Evolutionary conservation across 2,888 invertebrate species (phyloP).

Genomic region (Brenthis daphne): DNA sequence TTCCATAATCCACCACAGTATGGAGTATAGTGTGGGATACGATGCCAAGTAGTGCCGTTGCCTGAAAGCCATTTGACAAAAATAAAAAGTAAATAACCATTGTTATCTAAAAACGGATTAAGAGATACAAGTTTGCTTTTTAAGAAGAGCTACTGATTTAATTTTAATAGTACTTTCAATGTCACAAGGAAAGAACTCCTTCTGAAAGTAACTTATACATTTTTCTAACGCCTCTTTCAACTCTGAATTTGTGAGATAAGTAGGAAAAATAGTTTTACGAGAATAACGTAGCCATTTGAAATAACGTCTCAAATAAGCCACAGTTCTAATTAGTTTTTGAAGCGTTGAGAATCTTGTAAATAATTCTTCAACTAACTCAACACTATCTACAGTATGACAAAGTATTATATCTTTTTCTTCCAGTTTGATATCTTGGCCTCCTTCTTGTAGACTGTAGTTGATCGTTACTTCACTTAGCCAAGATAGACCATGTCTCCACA

Average conservation of each 20-base stretch:
- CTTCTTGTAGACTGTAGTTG: too few relatives aligned
- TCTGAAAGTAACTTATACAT: constrained; percentile 7
- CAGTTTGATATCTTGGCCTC: too few relatives aligned
- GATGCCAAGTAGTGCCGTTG: constrained; percentile 20
- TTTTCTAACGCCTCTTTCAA: constrained; percentile 12
- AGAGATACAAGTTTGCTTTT: not conserved
- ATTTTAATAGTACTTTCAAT: constrained; percentile 4
- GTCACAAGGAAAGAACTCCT: constrained; percentile 8
- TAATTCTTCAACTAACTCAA: constrained; percentile 3
- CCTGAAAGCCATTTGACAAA: not conserved
- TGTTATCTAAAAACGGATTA: not conserved
- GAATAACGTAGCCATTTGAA: not conserved
- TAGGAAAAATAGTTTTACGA: not conserved
- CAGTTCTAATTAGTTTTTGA: constrained; percentile 28
- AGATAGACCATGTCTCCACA: too few relatives aligned
- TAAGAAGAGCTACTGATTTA: not conserved
- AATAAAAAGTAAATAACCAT: not conserved
- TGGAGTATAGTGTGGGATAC: constrained; percentile 24
- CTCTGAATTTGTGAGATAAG: not conserved
- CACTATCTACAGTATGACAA: not conserved
- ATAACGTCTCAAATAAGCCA: constrained; percentile 37
- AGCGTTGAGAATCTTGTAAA: constrained; percentile 36
- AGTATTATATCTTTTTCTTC: too few relatives aligned
- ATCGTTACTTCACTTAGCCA: too few relatives aligned
- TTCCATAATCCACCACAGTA: constrained; percentile 20